Base-by-base conservation (phyloP, 2,797 vertebrate genomes). In the Anomalospiza imberbis region DNA sequence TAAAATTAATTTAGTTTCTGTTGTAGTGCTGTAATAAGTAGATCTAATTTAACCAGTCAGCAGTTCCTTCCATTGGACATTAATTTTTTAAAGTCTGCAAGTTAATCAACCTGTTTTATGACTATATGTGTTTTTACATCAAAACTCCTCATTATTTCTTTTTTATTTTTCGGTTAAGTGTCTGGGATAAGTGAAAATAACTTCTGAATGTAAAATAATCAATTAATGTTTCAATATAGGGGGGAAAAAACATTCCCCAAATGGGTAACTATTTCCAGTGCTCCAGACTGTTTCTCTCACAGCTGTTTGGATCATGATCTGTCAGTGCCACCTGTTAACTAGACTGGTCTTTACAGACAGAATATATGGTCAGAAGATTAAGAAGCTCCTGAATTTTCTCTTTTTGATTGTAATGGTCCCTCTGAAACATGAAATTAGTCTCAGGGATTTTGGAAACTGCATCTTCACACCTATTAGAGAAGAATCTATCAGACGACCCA, bases 21-120 rank as follows among this genome's bases (percentile, higher is more conserved):
- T 89, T 95, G 72, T 73, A 92, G 78, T 55, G 29, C 53, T 93
- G 61, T 79, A 95, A 91, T 95, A 91, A 95, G 73, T 87, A 78
- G 74, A 92, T 91, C 85, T 94, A 91, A 92, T 96, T 95, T 96
- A 95, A 95, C 77, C 82, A 93, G 91, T 96, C 91, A 96, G 96
- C 91, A 95, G 29, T 96, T 97, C 87, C 79, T 94, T 96, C 91
- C 84, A 79, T 55, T 94, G 89, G 87, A 94, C 93, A 95, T 96
- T 95, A 95, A 95, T 93, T 96, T 95, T 97, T 95, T 95, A 45
- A 93, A 96, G 61, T 88, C 88, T 95, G 60, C 66, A 88, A 96
- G 87, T 96, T 96, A 97, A 96, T 96, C 94, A 96, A 88, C 79
- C 51, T 93, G 53, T 57, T 95, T 96, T 96, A 96, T 63, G 57